Conservation (phyloP, 1,140 invertebrate species). For the Caenorhabditis briggsae region DNA sequence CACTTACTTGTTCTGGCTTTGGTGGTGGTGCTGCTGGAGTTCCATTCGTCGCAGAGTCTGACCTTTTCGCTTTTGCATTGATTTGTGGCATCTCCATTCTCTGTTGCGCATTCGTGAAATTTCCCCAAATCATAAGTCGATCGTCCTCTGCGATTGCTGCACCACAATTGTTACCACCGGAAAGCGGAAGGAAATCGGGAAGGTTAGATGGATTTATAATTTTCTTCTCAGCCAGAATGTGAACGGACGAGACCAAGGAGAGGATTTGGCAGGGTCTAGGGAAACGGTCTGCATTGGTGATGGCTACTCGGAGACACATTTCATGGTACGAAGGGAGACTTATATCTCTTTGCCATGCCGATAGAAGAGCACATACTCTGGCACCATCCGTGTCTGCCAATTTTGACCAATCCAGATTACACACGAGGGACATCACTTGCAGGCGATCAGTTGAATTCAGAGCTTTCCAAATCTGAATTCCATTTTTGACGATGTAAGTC, state of each 20-base stretch:
- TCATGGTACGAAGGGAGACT: constrained; percentile 17
- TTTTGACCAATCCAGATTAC: constrained; percentile 56
- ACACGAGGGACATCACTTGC: constrained; percentile 47
- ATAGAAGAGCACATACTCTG: constrained; percentile 17
- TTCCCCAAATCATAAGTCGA: constrained; percentile 69
- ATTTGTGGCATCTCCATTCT: constrained; percentile 40
- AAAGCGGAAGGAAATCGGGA: constrained; percentile 8
- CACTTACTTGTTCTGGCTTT: constrained; percentile 47
- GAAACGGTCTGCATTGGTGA: constrained; percentile 43
- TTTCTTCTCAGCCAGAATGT: constrained; percentile 48
- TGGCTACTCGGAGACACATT: constrained; percentile 58
- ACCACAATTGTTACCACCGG: constrained; percentile 69
- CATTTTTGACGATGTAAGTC: constrained; percentile 39
- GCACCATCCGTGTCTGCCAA: constrained; percentile 8
- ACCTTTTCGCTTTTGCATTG: constrained; percentile 29
- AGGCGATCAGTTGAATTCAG: constrained; percentile 4
- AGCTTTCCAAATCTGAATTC: neutral
- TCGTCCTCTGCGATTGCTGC: constrained; percentile 65
- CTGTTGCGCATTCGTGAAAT: constrained; percentile 70
- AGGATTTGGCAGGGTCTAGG: constrained; percentile 47
- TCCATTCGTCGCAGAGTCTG: constrained; percentile 10
- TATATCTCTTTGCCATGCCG: constrained; percentile 24
- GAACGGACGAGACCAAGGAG: constrained; percentile 26
- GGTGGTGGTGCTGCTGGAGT: neutral
- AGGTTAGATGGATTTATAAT: neutral